A percentile compares a stretch with the other conserved stretches of the same genome.
Evolutionary conservation across 2,888 invertebrate species (phyloP).

Genomic region (Oeneis ivallda): DNA sequence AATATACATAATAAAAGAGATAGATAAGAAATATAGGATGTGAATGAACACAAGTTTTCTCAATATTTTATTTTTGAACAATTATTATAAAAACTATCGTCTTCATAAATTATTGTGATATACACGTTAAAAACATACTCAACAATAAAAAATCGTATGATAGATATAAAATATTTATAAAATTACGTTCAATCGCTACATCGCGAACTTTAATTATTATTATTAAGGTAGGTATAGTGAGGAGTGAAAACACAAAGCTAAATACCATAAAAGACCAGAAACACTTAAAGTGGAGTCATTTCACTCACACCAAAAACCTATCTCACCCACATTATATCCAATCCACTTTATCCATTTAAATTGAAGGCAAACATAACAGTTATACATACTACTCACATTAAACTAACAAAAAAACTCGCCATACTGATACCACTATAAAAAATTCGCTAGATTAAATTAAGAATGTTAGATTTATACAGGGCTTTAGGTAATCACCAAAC

Average conservation of each 20-base stretch:
- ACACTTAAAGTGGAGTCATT: slow-evolving; percentile 24
- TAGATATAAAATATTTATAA: background rate
- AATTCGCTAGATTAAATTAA: slow-evolving; percentile 72
- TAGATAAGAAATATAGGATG: background rate
- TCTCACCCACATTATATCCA: slow-evolving; percentile 12
- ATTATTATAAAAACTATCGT: too few species aligned
- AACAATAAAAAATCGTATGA: background rate
- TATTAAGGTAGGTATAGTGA: slow-evolving; percentile 16
- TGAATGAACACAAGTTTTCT: too few species aligned
- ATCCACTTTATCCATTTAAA: slow-evolving; percentile 28
- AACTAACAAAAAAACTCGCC: slow-evolving; percentile 68
- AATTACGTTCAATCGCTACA: slow-evolving; percentile 11
- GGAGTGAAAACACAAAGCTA: slow-evolving; percentile 35
- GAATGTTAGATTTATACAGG: slow-evolving; percentile 51
- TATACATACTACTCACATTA: slow-evolving; percentile 61
- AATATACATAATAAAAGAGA: background rate
- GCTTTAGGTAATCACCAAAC: background rate
- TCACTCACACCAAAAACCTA: slow-evolving; percentile 29
- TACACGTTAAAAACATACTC: background rate
- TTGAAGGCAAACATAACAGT: slow-evolving; percentile 73
- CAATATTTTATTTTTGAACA: too few species aligned
- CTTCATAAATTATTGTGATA: background rate
- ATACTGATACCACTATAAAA: slow-evolving; percentile 74
- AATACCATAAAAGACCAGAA: slow-evolving; percentile 32
- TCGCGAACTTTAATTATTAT: slow-evolving; percentile 14